Conservation (phyloP, 2,797 vertebrate species). For the Molothrus aeneus region DNA sequence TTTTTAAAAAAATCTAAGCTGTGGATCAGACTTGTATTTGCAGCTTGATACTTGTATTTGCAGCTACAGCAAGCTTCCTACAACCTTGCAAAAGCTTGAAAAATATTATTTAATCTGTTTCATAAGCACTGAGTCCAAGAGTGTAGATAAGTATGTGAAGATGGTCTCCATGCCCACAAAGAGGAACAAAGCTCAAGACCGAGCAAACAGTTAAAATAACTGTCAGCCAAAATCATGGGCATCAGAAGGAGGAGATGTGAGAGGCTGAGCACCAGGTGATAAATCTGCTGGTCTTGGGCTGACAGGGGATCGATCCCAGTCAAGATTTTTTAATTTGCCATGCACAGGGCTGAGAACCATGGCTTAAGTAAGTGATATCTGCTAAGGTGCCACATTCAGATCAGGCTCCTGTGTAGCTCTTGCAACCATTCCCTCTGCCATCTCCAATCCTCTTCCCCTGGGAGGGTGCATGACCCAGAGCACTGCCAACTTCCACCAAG, state of each 20-base stretch:
- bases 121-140: not conserved
- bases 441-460: not conserved
- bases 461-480: not conserved
- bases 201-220: not conserved
- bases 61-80: not conserved
- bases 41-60: not conserved
- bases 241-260: not conserved
- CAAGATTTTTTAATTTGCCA: not conserved
- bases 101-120: not conserved
- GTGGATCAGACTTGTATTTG: not conserved
- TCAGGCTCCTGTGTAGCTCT: not conserved
- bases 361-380: not conserved
- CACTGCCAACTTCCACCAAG: fast-evolving
- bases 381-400: not conserved
- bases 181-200: not conserved
- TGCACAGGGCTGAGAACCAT: fast-evolving
- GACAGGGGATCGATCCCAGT: fast-evolving
- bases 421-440: not conserved
- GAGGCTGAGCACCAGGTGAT: not conserved
- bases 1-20: not conserved
- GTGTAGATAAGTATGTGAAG: not conserved
- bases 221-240: not conserved
- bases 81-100: not conserved
- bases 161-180: not conserved
- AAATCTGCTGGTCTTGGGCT: not conserved